Conservation (phyloP, 2,113 vertebrate genomes). For the Cyprinodon brontotheroides region DNA sequence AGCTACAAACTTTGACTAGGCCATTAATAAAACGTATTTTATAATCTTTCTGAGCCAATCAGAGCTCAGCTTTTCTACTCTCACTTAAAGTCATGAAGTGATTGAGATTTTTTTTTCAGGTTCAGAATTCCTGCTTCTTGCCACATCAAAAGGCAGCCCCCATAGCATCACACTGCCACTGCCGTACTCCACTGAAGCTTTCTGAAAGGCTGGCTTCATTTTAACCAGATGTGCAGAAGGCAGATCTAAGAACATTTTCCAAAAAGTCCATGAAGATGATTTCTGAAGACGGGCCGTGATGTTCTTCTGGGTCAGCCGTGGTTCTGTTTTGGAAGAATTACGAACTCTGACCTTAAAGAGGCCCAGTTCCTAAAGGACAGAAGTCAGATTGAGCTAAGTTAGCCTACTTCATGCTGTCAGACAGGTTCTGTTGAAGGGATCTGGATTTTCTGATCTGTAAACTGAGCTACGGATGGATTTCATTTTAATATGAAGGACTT, state of each 20-base stretch:
- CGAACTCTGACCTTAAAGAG: neutral
- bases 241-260: too few species aligned
- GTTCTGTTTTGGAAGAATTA: neutral
- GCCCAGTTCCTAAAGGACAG: too few species aligned
- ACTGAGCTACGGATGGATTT: neutral
- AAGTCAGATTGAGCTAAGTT: too few species aligned
- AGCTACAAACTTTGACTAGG: too few species aligned
- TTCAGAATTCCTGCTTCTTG: too few species aligned
- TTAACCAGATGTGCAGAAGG: too few species aligned
- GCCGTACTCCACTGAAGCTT: too few species aligned
- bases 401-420: neutral
- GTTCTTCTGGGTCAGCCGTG: neutral
- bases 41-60: neutral
- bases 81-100: too few species aligned
- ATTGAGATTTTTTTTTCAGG: too few species aligned
- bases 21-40: too few species aligned
- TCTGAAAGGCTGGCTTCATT: too few species aligned
- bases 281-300: neutral
- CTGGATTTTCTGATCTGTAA: neutral
- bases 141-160: too few species aligned
- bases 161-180: neutral
- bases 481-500: neutral
- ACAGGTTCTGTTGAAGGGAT: neutral
- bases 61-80: neutral
- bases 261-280: neutral